Evolutionary conservation across 2,797 vertebrate genomes (phyloP).

Genomic region (Iguana delicatissima): DNA sequence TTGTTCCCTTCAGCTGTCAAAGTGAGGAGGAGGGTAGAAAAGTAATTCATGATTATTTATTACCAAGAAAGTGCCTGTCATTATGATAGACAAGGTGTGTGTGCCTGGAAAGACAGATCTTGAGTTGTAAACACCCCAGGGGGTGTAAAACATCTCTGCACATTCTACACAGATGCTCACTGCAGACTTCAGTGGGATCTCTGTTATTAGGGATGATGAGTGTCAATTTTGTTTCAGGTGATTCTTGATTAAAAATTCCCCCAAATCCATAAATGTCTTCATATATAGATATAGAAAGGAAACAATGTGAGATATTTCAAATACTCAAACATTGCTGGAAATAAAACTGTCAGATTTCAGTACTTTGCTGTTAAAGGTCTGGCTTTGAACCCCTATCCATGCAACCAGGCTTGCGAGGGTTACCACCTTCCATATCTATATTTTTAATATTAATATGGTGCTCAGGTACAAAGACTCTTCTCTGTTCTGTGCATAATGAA

Average conservation of each 20-base stretch:
- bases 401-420: background rate
- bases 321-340: no score
- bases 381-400: background rate
- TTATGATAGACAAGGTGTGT: background rate
- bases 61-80: background rate
- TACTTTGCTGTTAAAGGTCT: no score
- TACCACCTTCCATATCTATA: background rate
- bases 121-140: background rate
- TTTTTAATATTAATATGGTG: background rate
- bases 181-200: background rate
- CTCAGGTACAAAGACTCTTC: background rate
- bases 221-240: background rate
- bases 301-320: no score
- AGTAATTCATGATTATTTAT: slow-evolving; percentile 25
- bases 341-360: no score
- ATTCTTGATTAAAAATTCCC: background rate
- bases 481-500: background rate
- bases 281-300: background rate
- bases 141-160: background rate
- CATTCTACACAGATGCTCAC: background rate
- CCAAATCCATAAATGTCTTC: background rate
- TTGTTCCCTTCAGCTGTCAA: slow-evolving; percentile 20
- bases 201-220: background rate
- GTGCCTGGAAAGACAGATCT: background rate
- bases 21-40: background rate